These are phyloP conservation scores for Varanus komodoensis DNA, from an alignment of 2,113 vertebrate species.

Conservation along the genomic window DNA sequence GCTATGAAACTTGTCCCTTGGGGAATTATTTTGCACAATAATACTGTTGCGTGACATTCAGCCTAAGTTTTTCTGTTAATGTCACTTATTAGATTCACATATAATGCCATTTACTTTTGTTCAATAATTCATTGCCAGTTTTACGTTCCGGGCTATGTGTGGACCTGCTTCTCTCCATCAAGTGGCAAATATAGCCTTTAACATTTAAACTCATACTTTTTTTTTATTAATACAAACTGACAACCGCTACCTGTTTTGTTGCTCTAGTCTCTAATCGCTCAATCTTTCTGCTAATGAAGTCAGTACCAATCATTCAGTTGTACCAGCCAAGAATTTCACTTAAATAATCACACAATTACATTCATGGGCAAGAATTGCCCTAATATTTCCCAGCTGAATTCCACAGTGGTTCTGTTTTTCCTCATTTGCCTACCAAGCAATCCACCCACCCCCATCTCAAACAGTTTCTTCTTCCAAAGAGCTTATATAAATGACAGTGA, in stretches of 20 bases:
- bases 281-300: background rate
- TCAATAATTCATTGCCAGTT: constrained; percentile 12
- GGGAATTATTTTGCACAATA: constrained; percentile 31
- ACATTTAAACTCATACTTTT: constrained; percentile 3
- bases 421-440: background rate
- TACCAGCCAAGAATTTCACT: background rate
- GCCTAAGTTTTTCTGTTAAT: constrained; percentile 1
- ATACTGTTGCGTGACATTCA: background rate
- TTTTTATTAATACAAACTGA: background rate
- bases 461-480: background rate
- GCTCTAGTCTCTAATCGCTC: background rate
- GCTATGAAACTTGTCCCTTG: background rate
- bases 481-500: background rate
- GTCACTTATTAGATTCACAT: constrained; percentile 5
- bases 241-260: background rate
- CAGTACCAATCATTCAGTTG: background rate
- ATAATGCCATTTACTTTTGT: constrained; percentile 7
- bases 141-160: background rate
- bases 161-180: background rate
- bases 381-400: background rate
- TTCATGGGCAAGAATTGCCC: background rate
- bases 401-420: too few species aligned
- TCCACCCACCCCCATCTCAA: background rate
- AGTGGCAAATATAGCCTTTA: background rate
- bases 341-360: background rate